Evolutionary conservation across 1,140 invertebrate species (phyloP), one percentile per base, ranked within the genome.

Genomic region (Cotesia chilonis): DNA sequence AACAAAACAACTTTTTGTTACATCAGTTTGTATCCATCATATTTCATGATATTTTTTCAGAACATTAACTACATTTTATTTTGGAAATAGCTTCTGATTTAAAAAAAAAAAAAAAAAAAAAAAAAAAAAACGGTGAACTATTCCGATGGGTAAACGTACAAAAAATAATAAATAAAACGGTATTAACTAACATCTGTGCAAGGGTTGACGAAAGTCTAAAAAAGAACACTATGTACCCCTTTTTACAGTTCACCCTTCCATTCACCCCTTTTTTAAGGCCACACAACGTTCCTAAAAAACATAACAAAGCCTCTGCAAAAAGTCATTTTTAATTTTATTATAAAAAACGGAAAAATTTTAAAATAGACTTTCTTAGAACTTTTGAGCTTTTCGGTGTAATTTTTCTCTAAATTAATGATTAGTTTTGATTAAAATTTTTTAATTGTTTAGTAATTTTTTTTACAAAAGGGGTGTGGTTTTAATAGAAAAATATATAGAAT

Each of bases 401-500:
- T 57, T 14, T 57, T 17, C 20, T 28, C 35, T 4, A 0, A 36
- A 28, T 20, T 36, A 7, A 6, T 47, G 10, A 47, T 4, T 6
- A 35, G 35, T 12, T 6, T 35, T 28, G 28, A 20, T 61, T 12
- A 1, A 61, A 61, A 35, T 61, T 20, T 9, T 36, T 20, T 37
- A 4, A 61, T 35, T 12, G 6, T n/a, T 20, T 0, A 10, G 5
- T 9, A 10, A 47, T 47, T 47, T 28, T 28, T 64, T 38, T 10
- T 14, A 41, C 61, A 14, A n/a, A 61, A 47, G 55, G 68, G 68
- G 68, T 70, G 68, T 70, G 68, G 68, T 20, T 70, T 60, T 5
- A 4, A 1, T 36, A 12, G 14, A 47, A 60, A 57, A 70, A 70
- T 70, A 38, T 60, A 70, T n/a, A 10, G 51, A 7, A 17, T 38